phyloP scores from a whole-genome alignment of 2,888 invertebrate species.

The Thysanoteuthis rhombus region DNA sequence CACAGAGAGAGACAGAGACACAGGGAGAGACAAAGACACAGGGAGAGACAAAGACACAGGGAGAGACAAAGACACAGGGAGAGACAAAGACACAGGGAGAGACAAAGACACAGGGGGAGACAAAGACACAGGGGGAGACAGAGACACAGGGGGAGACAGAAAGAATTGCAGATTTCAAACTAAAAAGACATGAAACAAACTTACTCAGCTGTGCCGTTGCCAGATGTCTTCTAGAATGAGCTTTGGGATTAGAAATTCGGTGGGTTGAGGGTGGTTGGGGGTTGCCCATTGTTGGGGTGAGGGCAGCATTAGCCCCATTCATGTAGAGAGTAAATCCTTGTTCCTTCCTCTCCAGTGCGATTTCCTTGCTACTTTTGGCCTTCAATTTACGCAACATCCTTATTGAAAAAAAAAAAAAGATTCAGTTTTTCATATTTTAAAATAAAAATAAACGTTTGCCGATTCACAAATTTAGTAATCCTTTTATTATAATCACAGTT shows the following conservation, averaged over 20 bases:
- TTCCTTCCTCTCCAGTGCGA: slow-evolving; percentile 63
- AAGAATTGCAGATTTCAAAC: background rate
- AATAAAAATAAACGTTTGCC: no score
- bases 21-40: no score
- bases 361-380: slow-evolving; percentile 57
- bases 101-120: no score
- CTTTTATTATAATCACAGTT: no score
- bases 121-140: no score
- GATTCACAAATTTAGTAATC: no score
- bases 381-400: slow-evolving; percentile 60
- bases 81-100: no score
- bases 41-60: no score
- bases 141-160: background rate
- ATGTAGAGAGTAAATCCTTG: slow-evolving; percentile 67
- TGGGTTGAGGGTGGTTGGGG: slow-evolving; percentile 30
- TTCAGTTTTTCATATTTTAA: background rate
- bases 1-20: no score
- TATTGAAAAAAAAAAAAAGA: background rate
- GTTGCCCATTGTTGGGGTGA: slow-evolving; percentile 34
- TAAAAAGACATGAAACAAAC: background rate
- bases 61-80: no score
- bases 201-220: background rate
- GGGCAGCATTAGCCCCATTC: slow-evolving; percentile 61
- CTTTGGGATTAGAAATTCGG: background rate
- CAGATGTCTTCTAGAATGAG: slow-evolving; percentile 1